Evolutionary conservation across 2,888 invertebrate species (phyloP).

Genomic region (Nymphalis polychloros): DNA sequence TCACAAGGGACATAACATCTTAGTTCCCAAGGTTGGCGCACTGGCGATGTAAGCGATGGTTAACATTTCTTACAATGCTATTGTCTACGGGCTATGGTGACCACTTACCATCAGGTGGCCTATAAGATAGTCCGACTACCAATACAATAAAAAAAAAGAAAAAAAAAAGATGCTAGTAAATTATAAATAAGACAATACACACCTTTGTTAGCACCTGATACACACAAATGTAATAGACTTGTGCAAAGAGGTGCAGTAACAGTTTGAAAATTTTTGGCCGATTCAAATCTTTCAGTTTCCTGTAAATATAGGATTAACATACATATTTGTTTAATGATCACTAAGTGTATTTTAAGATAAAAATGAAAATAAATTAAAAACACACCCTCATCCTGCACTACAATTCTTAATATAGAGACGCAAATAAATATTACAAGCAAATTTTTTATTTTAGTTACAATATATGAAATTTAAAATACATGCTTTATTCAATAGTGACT

Average conservation of each 20-base stretch:
- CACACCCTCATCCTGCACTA: too few species aligned
- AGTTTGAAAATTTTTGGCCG: constrained; percentile 68
- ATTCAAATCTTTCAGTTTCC: constrained; percentile 79
- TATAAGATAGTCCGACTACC: too few species aligned
- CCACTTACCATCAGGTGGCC: too few species aligned
- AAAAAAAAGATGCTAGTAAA: too few species aligned
- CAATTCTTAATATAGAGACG: background rate
- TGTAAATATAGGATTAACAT: constrained; percentile 41
- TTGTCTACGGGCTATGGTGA: too few species aligned
- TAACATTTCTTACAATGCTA: too few species aligned
- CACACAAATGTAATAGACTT: constrained; percentile 65
- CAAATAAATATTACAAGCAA: background rate
- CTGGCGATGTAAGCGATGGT: too few species aligned
- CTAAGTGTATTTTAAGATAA: background rate
- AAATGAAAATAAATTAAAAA: too few species aligned
- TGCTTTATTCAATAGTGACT: background rate
- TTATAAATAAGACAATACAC: background rate
- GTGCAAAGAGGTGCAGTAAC: constrained; percentile 59
- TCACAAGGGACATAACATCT: too few species aligned
- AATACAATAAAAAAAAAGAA: too few species aligned
- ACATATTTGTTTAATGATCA: background rate
- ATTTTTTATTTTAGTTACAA: background rate
- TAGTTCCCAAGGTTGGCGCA: too few species aligned
- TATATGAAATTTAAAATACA: background rate
- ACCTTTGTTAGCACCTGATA: constrained; percentile 76